These are phyloP conservation scores for Mus caroli DNA, from an alignment of 2,797 vertebrate genomes.

Conservation along the genomic window DNA sequence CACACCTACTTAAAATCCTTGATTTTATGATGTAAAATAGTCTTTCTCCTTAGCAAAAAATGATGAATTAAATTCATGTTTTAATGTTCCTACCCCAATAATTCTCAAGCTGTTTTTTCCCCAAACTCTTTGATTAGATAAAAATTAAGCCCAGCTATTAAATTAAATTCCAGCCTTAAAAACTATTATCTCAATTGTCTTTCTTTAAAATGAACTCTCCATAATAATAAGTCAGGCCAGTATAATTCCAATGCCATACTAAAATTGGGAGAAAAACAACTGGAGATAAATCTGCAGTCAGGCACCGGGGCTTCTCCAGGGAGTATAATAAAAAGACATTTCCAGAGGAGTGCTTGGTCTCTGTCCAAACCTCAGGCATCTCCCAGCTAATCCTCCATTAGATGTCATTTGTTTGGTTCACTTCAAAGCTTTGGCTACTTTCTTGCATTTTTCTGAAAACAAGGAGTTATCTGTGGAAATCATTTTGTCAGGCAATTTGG, in stretches of 20 bases:
- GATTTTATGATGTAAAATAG: slow-evolving; percentile 33
- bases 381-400: slow-evolving; percentile 72
- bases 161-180: slow-evolving; percentile 55
- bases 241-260: slow-evolving; percentile 4
- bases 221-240: slow-evolving; percentile 55
- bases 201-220: slow-evolving; percentile 65
- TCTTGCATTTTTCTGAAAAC: slow-evolving; percentile 76
- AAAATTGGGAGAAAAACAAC: slow-evolving; percentile 27
- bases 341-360: slow-evolving; percentile 60
- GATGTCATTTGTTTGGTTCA: slow-evolving; percentile 76
- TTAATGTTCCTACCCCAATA: slow-evolving; percentile 18
- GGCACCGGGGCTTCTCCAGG: slow-evolving; percentile 37
- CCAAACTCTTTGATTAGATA: slow-evolving; percentile 50
- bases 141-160: slow-evolving; percentile 45
- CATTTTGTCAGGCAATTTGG: slow-evolving; percentile 76
- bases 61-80: neutral
- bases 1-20: neutral
- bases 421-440: slow-evolving; percentile 80
- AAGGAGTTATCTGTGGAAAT: slow-evolving; percentile 77
- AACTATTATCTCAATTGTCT: slow-evolving; percentile 53
- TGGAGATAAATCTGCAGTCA: slow-evolving; percentile 3
- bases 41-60: slow-evolving; percentile 42
- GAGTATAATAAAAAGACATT: slow-evolving; percentile 50
- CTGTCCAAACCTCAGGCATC: slow-evolving; percentile 70
- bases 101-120: neutral